Evolutionary conservation across 2,113 vertebrate genomes (phyloP), one percentile per base, ranked within the genome.

Genomic region (Climacteris rufus): DNA sequence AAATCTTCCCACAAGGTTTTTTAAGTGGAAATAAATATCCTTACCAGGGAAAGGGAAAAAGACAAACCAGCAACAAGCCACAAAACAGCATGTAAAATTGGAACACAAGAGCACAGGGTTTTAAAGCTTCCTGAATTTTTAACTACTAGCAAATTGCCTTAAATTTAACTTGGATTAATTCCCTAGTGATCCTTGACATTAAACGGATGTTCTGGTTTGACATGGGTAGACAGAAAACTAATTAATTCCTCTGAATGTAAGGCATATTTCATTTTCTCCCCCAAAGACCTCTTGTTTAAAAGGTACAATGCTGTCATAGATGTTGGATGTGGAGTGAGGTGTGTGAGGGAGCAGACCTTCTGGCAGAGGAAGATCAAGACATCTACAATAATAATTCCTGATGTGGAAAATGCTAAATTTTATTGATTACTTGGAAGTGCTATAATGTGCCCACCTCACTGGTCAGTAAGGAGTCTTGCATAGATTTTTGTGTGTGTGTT

Each of bases 131-230:
- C 90, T 94, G 88, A 95, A 95, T 96, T 97, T 92, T 97, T 96
- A 97, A 97, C 93, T 97, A 94, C 94, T 95, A 96, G 90, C 75
- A 94, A 96, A 97, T 95, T 97, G 94, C 92, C 94, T 97, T 94
- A 96, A 96, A 95, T 96, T 97, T 95, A 92, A 96, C 95, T 96
- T 94, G 95, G 79, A 90, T 90, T 70, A 94, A 96, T 96, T 96
- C 96, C 95, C 95, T 93, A 3, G 92, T 92, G 94, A 70, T 97
- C 94, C 79, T 81, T 93, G 95, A 88, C 95, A 86, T 97, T 96
- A 94, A 96, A 95, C 10, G 80, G 93, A 85, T 96, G 87, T 85
- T 93, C 93, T 96, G 87, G 85, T 96, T 97, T 97, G 96, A 97
- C 95, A 95, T 35, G 90, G 85, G 93, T 88, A 96, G 96, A 92